phyloP scores from a whole-genome alignment of 2,797 vertebrate species.

The Spondyliosoma cantharus region DNA sequence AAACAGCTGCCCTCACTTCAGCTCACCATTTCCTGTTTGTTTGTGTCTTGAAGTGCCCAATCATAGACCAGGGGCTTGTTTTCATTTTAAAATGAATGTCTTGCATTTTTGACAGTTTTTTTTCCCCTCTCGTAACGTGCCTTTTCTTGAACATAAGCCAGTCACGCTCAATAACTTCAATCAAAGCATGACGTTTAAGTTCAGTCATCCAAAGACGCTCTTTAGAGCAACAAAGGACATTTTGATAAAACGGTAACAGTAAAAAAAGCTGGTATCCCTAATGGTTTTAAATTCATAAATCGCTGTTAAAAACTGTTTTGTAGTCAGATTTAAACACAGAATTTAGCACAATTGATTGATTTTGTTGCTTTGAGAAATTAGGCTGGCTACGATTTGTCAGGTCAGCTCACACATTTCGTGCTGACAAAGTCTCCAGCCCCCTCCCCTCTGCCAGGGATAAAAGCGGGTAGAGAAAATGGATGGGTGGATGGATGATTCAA shows the following conservation, averaged over 20 bases:
- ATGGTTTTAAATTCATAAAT: not conserved
- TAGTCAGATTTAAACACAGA: not conserved
- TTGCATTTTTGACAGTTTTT: conserved; percentile 31
- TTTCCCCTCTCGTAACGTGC: not conserved
- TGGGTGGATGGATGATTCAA: conserved; percentile 34
- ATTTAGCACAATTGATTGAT: not conserved
- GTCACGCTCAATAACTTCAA: conserved; percentile 13
- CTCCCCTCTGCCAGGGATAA: conserved; percentile 21
- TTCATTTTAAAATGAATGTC: conserved; percentile 19
- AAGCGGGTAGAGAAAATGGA: conserved; percentile 34
- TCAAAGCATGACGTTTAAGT: not conserved
- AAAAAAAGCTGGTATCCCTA: too few relatives aligned
- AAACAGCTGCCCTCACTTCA: conserved; percentile 72
- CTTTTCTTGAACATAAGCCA: conserved; percentile 2
- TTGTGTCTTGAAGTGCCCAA: conserved; percentile 56
- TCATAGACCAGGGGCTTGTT: conserved; percentile 40
- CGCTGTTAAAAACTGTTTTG: not conserved
- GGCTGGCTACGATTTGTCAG: not conserved
- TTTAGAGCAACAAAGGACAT: not conserved
- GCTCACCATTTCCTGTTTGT: conserved; percentile 71
- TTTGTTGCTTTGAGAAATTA: not conserved
- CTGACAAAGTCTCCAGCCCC: conserved; percentile 12
- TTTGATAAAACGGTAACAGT: not conserved
- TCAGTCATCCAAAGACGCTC: conserved; percentile 2
- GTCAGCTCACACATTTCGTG: not conserved